Base-by-base conservation (phyloP, 2,797 vertebrate species). In the Yasuhikotakia modesta region DNA sequence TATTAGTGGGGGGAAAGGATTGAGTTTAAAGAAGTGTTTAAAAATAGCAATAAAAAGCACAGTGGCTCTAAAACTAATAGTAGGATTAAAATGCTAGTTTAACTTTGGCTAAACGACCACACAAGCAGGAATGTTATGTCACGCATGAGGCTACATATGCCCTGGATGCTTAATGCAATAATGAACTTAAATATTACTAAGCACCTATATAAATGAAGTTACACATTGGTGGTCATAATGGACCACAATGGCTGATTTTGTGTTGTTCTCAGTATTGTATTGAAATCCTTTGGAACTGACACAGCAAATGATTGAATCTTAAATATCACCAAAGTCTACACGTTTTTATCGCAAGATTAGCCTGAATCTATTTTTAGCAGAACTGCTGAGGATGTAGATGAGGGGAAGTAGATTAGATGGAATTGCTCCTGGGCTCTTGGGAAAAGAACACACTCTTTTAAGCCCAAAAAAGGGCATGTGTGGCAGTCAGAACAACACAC, bases 381-480 rank as follows among this genome's bases (percentile, higher is more conserved):
- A 72, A 71, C 48, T 76, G 66, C 79, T 72, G 74, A 80, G 70
- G 46, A 68, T 71, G 79, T 79, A 81, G 82, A 83, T 78, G 57
- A 82, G 79, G 72, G 64, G 63, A 85, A 81, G 79, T 81, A 70
- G 84, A 85, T 85, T 81, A 80, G 69, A 78, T 73, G 50, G 58
- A 81, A 79, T 60, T 70, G 77, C 83, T 80, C 69, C 53, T 80
- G 66, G 79, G 77, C 68, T 80, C 73, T 83, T 72, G 72, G 72
- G 67, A 71, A 68, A 79, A 70, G 69, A 79, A 77, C 81, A 81
- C 27, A 39, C 76, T 72, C 73, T 80, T 83, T 83, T 83, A 83
- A 79, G 82, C 77, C 82, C 79, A 75, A 83, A 83, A 84, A 86
- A 85, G 83, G 82, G 32, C 74, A 85, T 73, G 61, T n/a, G 61